A percentile compares a stretch with the other conserved stretches of the same genome.
Evolutionary conservation across 2,797 vertebrate species (phyloP).

Genomic region (Acrossocheilus fasciatus): DNA sequence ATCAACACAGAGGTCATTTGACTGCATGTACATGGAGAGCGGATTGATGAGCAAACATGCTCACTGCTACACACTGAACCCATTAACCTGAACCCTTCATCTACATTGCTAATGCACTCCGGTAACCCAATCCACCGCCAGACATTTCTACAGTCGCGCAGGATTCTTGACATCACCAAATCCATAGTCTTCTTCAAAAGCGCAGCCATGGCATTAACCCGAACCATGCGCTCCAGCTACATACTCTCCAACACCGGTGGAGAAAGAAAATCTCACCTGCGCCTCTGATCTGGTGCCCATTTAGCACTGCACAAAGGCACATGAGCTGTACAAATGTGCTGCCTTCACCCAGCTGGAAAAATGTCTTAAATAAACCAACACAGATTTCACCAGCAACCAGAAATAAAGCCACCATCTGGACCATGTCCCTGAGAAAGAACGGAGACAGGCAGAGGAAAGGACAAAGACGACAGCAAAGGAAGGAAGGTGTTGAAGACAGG

Average conservation of each 20-base stretch:
- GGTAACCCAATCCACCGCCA: conserved; percentile 27
- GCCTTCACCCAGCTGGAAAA: conserved; percentile 56
- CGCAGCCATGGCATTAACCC: not conserved
- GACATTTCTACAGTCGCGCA: not conserved
- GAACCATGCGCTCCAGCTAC: not conserved
- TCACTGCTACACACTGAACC: conserved; percentile 28
- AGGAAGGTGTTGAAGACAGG: conserved; percentile 5
- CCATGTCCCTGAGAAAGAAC: conserved; percentile 20
- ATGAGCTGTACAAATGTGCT: conserved; percentile 39
- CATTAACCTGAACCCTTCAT: conserved; percentile 44
- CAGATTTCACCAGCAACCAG: conserved; percentile 36
- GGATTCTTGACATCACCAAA: not conserved
- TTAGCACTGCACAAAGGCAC: conserved; percentile 29
- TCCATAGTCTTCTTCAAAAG: conserved; percentile 10
- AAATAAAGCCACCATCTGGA: conserved; percentile 49
- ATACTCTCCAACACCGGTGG: not conserved
- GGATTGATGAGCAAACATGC: conserved; percentile 43
- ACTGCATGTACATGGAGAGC: conserved; percentile 27
- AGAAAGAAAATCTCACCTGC: conserved; percentile 40
- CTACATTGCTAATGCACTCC: conserved; percentile 37
- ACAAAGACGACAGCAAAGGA: conserved; percentile 23
- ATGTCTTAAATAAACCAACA: conserved; percentile 56
- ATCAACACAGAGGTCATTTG: conserved; percentile 30
- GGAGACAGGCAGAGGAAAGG: conserved; percentile 31
- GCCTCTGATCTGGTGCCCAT: conserved; percentile 45